A percentile compares a stretch with the other conserved stretches of the same genome.
Evolutionary conservation across 2,888 invertebrate genomes (phyloP).

Genomic region (Cyclophora punctaria): DNA sequence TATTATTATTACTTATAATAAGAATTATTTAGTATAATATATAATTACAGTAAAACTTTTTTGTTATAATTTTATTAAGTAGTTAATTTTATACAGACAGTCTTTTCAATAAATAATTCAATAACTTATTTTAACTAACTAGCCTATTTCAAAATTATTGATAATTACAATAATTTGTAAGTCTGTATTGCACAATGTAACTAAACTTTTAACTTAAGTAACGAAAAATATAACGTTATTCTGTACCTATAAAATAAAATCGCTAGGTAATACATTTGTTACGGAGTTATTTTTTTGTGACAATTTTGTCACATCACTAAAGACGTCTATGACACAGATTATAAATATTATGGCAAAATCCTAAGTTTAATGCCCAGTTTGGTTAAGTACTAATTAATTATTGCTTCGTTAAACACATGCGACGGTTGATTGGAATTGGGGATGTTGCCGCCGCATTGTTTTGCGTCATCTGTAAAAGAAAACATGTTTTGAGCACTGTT

Average conservation of each 20-base stretch:
- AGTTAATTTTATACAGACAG: constrained; percentile 13
- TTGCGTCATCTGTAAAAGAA: constrained; percentile 56
- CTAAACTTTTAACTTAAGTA: no score
- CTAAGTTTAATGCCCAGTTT: no score
- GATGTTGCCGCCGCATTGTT: constrained; percentile 60
- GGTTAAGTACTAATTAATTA: no score
- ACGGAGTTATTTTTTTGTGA: background rate
- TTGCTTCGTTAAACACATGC: constrained; percentile 47
- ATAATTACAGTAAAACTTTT: background rate
- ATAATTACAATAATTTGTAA: no score
- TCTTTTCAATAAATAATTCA: constrained; percentile 23
- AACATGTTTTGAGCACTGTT: no score
- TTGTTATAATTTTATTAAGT: background rate
- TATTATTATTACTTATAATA: constrained; percentile 1
- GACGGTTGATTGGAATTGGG: constrained; percentile 64
- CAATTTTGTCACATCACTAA: background rate
- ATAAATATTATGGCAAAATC: no score
- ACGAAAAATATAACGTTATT: no score
- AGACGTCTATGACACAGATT: background rate
- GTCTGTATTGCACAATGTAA: no score
- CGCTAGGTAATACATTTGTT: background rate
- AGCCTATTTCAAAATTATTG: no score
- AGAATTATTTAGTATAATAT: no score
- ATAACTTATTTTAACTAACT: background rate
- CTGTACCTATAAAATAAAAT: background rate